Base-by-base conservation (phyloP, 2,797 vertebrate genomes). In the Periparus ater region DNA sequence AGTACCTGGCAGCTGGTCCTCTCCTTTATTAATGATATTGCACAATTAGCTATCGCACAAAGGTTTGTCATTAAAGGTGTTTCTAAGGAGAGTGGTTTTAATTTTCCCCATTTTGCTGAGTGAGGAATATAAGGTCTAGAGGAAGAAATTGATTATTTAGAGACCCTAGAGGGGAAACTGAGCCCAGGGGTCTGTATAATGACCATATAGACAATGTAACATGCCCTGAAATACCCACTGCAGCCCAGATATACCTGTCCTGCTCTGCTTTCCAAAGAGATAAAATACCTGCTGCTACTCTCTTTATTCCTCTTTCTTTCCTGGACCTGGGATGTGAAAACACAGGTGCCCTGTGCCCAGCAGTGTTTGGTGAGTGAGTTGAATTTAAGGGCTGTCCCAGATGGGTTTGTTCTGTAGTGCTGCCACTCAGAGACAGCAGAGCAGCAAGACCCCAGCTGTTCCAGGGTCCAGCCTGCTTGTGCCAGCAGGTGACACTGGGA, bases 71-170 rank as follows among this genome's bases (percentile, higher is more conserved):
- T n/a, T 74, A 51, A 62, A 74, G 60, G 26, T 51, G 34, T 88
- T 94, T 77, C 79, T 78, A 66, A 83, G 72, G 44, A 89, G 17
- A 30, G 29, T 32, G 67, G 27, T 22, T 85, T 51, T 53, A 19
- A 82, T 68, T 81, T 91, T 62, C n/a, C 13, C 8, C 15, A 5
- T 78, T 90, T 90, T 84, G 48, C 71, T 76, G 47, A 48, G 29
- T 30, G 58, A 89, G 79, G 80, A 96, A 91, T 47, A 83, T 77
- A 38, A 81, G 23, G 42, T 58, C 73, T 72, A n/a, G 73, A 89
- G 82, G 92, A 87, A 67, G 76, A 76, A 93, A 95, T 44, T 80
- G 66, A 66, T 88, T 91, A 62, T 93, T 95, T 89, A 72, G 48
- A 78, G 87, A 71, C 14, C 14, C 57, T 40, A 11, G 78, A 85